Evolutionary conservation across 2,113 vertebrate species (phyloP), one percentile per base, ranked within the genome.

Genomic region (Peromyscus californicus): DNA sequence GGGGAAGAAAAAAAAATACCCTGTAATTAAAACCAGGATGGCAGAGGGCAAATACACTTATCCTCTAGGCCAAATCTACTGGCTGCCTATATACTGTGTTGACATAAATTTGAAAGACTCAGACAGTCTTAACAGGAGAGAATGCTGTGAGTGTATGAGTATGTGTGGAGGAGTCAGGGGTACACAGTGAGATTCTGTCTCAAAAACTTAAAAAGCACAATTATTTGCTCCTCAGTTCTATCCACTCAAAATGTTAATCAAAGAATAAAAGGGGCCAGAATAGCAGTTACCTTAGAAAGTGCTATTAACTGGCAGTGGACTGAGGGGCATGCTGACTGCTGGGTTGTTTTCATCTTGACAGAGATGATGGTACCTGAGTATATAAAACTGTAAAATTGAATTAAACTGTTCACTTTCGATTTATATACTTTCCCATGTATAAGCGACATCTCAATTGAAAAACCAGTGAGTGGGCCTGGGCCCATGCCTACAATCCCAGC

Each of bases 1-100:
- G 24, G 22, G 33, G 45, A 10, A 45, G 61, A 65, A 45, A 26
- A 36, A 87, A 16, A 4, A 57, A n/a, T n/a, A 54, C 51, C 89
- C 24, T 74, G 86, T 89, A 42, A 88, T 94, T 90, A 94, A 96
- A 93, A 70, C 17, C 17, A 89, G 45, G 19, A 90, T 78, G 76
- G 70, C 69, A 93, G 29, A 86, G 72, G 70, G 63, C 54, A 93
- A 83, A 78, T 42, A 79, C 8, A 97, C 70, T 61, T 94, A 96
- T 88, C 88, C 92, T 26, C 70, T 9, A 83, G 54, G 26, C 86
- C 54, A 94, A 94, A 92, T 97, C 82, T 84, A 94, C 51, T 78
- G 59, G 61, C 39, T 36, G n/a, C 74, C 78, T 89, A 54, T 89
- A 69, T 74, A 61, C 8, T 63, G 21, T 75, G 10, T 85, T 74